Evolutionary conservation across 2,888 invertebrate species (phyloP).

Genomic region (Yponomeuta evonymella): DNA sequence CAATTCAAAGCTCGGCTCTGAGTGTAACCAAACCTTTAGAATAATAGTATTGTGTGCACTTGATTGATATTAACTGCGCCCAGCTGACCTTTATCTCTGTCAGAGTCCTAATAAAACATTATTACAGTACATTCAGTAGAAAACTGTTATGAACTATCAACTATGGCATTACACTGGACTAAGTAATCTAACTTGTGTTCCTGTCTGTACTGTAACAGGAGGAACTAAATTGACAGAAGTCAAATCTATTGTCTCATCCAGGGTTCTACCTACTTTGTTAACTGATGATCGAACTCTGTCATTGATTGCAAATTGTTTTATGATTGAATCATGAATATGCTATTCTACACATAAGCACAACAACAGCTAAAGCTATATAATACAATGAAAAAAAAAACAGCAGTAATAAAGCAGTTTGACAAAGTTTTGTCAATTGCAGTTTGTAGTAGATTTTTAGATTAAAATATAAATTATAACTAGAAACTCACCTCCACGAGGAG

Average conservation of each 20-base stretch:
- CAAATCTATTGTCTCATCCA: conserved; percentile 9
- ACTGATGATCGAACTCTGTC: conserved; percentile 26
- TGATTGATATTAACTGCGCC: conserved; percentile 4
- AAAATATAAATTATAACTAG: conserved; percentile 9
- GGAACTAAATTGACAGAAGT: conserved; percentile 3
- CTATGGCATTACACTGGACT: neutral
- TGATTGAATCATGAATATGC: conserved; percentile 17
- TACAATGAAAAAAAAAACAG: neutral
- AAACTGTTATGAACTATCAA: neutral
- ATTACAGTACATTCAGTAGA: neutral
- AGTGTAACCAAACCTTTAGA: too few relatives aligned
- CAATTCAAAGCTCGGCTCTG: too few relatives aligned
- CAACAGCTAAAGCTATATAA: neutral
- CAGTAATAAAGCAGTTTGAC: neutral
- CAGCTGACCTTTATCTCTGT: neutral
- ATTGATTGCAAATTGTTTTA: conserved; percentile 25
- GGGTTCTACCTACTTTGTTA: neutral
- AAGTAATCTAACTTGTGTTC: neutral
- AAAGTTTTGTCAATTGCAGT: conserved; percentile 30
- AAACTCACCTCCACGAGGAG: conserved; percentile 72
- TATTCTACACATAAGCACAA: conserved; percentile 11
- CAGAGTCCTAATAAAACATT: neutral
- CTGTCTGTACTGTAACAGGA: neutral
- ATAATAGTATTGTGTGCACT: neutral
- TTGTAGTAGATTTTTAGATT: conserved; percentile 22